phyloP scores from a whole-genome alignment of 2,888 invertebrate genomes.

The Ethmia dodecea region DNA sequence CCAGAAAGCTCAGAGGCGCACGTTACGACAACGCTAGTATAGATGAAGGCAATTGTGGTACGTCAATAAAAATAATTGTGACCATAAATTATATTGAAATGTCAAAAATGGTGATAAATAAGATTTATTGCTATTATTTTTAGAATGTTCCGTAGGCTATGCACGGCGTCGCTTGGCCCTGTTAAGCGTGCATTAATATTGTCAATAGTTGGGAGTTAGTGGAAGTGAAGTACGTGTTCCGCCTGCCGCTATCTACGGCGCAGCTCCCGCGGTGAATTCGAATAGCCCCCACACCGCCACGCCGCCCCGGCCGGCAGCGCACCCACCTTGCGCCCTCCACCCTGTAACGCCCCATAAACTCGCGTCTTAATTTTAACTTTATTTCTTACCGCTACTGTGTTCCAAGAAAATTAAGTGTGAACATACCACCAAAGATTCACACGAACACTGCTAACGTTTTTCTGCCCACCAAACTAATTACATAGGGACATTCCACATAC shows the following conservation, averaged over 20 bases:
- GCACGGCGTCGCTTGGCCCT: constrained; percentile 64
- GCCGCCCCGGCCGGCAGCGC: constrained; percentile 20
- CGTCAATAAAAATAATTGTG: too few relatives aligned
- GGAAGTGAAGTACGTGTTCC: constrained; percentile 77
- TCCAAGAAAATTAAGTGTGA: constrained; percentile 74
- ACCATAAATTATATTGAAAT: neutral
- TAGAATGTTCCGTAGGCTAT: constrained; percentile 50
- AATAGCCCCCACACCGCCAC: constrained; percentile 44
- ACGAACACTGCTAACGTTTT: constrained; percentile 14
- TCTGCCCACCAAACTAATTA: neutral
- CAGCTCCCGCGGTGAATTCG: constrained; percentile 73
- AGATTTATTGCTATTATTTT: constrained; percentile 23
- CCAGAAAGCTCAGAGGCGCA: constrained; percentile 24
- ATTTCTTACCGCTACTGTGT: constrained; percentile 72
- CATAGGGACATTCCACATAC: too few relatives aligned
- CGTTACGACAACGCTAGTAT: neutral
- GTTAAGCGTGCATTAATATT: constrained; percentile 77
- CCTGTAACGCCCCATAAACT: constrained; percentile 75
- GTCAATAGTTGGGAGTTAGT: constrained; percentile 78
- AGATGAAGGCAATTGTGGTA: too few relatives aligned
- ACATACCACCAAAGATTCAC: constrained; percentile 61
- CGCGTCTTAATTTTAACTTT: constrained; percentile 78
- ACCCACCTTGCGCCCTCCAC: constrained; percentile 52
- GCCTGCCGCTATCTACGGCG: constrained; percentile 76
- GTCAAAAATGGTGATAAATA: neutral